Conservation (phyloP, 2,113 vertebrate species). For the Callaeas wilsoni region DNA sequence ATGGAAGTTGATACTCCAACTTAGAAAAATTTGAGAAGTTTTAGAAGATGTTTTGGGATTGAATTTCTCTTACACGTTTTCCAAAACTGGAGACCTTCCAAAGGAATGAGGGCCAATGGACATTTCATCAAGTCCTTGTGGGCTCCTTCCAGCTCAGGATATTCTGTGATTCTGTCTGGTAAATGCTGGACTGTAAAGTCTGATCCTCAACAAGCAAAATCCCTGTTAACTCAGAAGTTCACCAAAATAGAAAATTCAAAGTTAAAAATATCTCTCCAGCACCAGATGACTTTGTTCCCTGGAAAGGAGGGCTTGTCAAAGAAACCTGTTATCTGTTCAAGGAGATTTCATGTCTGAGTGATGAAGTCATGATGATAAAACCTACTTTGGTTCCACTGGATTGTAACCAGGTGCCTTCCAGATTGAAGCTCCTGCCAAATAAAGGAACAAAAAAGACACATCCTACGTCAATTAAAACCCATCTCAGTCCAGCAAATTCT, state of each 20-base stretch:
- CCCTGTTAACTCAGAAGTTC: not conserved
- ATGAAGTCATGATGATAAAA: not conserved
- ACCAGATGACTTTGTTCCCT: not conserved
- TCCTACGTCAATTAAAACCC: not conserved
- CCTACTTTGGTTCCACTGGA: not conserved
- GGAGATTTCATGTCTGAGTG: not conserved
- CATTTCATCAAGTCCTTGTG: not conserved
- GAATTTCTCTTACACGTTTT: not conserved
- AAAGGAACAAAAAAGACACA: not conserved
- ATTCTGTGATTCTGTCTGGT: not conserved
- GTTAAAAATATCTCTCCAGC: not conserved
- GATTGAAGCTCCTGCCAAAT: not conserved
- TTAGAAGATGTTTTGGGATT: not conserved
- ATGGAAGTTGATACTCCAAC: not conserved
- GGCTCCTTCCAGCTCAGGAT: not conserved
- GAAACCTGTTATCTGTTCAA: not conserved
- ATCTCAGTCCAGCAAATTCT: not conserved
- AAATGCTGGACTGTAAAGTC: not conserved
- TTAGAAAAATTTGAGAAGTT: not conserved
- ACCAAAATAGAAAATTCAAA: not conserved
- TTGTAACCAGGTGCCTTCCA: not conserved
- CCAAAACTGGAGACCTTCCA: not conserved
- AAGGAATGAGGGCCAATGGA: not conserved
- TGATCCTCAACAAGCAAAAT: not conserved
- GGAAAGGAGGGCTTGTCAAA: not conserved